A percentile compares a stretch with the other conserved stretches of the same genome.
Conservation (phyloP, 2,888 invertebrate genomes). For the Caradrina clavipalpis region DNA sequence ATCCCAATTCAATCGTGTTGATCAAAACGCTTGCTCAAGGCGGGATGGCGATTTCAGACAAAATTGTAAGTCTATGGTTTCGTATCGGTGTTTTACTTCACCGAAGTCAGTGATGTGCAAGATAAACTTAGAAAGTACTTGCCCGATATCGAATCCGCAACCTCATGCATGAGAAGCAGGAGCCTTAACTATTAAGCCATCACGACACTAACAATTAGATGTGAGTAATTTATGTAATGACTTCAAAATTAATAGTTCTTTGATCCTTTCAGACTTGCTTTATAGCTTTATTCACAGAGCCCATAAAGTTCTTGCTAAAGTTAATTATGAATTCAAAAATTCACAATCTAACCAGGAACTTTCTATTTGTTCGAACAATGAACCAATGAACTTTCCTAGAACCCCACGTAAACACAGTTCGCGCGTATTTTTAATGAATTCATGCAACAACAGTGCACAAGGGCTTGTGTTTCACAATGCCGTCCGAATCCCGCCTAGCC, state of each 20-base stretch:
- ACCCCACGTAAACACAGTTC: conserved; percentile 68
- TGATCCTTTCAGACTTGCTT: background rate
- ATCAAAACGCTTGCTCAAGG: too few species aligned
- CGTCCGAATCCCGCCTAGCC: conserved; percentile 85
- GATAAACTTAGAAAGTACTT: too few species aligned
- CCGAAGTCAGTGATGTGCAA: too few species aligned
- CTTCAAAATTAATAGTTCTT: conserved; percentile 17
- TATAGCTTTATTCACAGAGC: background rate
- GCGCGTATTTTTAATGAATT: conserved; percentile 79
- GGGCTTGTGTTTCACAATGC: conserved; percentile 77
- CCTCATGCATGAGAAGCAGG: too few species aligned
- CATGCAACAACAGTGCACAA: conserved; percentile 75
- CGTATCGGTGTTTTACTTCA: too few species aligned
- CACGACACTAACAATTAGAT: background rate
- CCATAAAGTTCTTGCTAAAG: background rate
- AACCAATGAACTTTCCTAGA: conserved; percentile 58
- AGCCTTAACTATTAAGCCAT: too few species aligned
- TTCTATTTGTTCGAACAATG: conserved; percentile 54
- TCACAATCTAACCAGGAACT: conserved; percentile 38
- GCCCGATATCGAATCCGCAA: too few species aligned
- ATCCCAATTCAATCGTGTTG: too few species aligned
- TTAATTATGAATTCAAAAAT: conserved; percentile 34
- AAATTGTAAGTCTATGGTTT: too few species aligned
- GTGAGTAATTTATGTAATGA: background rate
- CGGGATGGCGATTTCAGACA: too few species aligned